Evolutionary conservation across 2,113 vertebrate genomes (phyloP).

Genomic region (Dendropsophus ebraccatus): DNA sequence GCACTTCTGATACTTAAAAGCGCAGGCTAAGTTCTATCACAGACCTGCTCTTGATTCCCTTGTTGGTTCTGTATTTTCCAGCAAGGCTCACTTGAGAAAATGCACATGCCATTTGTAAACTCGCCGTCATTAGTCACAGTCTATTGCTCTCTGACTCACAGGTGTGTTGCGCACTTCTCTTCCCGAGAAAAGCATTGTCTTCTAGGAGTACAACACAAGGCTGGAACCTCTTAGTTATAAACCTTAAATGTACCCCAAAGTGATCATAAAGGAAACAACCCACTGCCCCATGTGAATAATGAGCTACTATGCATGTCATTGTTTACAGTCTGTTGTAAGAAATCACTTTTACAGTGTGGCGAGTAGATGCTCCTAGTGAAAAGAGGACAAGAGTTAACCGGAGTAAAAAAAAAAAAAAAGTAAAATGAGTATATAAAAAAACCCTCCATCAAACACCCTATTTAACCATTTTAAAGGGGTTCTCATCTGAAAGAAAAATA

Average conservation of each 20-base stretch:
- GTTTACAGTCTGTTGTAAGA: not conserved
- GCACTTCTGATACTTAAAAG: conserved; percentile 78
- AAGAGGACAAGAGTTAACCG: not conserved
- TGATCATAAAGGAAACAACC: conserved; percentile 2
- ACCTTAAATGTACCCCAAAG: conserved; percentile 14
- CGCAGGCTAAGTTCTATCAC: conserved; percentile 72
- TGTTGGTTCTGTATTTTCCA: conserved; percentile 53
- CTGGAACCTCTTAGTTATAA: not conserved
- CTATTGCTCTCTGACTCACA: conserved; percentile 13
- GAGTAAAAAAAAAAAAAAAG: not conserved
- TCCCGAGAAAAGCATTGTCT: not conserved
- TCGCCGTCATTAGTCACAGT: conserved; percentile 27
- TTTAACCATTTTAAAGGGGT: not conserved
- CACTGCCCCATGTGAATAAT: not conserved
- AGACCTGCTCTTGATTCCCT: conserved; percentile 59
- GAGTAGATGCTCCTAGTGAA: not conserved
- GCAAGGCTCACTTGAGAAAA: conserved; percentile 32
- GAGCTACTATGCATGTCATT: not conserved
- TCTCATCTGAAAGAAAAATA: no score
- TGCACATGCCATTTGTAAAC: conserved; percentile 38
- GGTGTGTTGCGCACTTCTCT: conserved; percentile 37
- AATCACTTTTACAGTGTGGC: no score
- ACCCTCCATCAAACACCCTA: not conserved
- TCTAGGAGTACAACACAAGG: not conserved
- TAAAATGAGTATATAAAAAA: no score